phyloP scores from a whole-genome alignment of 2,888 invertebrate species.

The Macropis europaea region DNA sequence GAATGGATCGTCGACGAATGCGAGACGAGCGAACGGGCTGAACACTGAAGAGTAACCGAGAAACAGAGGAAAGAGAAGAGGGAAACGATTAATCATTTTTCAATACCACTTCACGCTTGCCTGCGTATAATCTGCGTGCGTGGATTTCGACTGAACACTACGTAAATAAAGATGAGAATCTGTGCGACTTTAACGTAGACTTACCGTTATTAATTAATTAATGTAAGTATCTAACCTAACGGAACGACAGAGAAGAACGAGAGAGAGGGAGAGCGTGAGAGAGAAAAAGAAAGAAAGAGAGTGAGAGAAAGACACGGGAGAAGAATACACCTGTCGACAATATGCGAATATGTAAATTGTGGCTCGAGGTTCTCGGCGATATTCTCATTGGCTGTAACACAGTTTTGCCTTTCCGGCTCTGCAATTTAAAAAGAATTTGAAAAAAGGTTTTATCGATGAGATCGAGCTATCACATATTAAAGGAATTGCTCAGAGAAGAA shows the following conservation, averaged over 20 bases:
- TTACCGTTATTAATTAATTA: slow-evolving; percentile 20
- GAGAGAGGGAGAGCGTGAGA: background rate
- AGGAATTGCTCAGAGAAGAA: no score
- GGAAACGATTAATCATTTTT: slow-evolving; percentile 61
- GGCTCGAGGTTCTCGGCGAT: slow-evolving; percentile 50
- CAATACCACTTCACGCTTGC: slow-evolving; percentile 68
- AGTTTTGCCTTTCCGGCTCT: background rate
- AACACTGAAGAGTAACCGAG: background rate
- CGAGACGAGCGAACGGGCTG: no score
- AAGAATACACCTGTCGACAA: slow-evolving; percentile 11
- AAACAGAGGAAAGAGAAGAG: background rate
- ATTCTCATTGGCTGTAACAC: slow-evolving; percentile 17
- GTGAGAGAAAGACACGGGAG: background rate
- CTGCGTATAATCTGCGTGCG: slow-evolving; percentile 60
- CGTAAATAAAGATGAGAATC: slow-evolving; percentile 23
- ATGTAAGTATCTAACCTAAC: background rate
- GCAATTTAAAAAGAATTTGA: no score
- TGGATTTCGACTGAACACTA: slow-evolving; percentile 46
- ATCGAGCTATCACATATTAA: no score
- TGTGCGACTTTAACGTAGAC: slow-evolving; percentile 24
- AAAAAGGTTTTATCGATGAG: no score
- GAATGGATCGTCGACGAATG: slow-evolving; percentile 5
- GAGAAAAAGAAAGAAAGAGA: background rate
- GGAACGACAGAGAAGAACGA: background rate
- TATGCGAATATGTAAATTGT: slow-evolving; percentile 21